These are phyloP conservation scores for Lophius americanus DNA, from an alignment of 2,797 vertebrate species.

Conservation along the genomic window DNA sequence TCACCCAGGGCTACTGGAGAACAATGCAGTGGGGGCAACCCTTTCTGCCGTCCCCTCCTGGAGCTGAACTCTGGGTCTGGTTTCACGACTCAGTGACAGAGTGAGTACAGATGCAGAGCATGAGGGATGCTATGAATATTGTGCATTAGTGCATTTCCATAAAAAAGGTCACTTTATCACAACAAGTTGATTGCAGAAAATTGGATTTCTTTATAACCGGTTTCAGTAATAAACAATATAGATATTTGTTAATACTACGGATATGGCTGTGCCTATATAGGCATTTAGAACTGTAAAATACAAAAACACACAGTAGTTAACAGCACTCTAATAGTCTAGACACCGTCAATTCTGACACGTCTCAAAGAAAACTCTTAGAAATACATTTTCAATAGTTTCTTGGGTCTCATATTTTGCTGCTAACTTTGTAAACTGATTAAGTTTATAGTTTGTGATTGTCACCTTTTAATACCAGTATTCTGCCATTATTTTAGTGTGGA, in stretches of 20 bases:
- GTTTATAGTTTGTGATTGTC: neutral
- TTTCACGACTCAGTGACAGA: constrained; percentile 92
- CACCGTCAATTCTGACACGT: neutral
- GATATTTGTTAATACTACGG: neutral
- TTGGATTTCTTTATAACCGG: neutral
- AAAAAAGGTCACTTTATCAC: neutral
- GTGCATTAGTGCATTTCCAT: neutral
- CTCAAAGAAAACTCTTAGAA: neutral
- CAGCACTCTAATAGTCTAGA: too few species aligned
- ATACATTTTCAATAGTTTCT: neutral
- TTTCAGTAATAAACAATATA: neutral
- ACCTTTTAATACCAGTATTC: neutral
- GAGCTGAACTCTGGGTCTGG: constrained; percentile 97
- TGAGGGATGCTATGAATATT: neutral
- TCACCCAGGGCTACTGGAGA: constrained; percentile 98
- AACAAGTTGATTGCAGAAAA: neutral
- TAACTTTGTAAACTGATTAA: neutral
- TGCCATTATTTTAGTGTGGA: constrained; percentile 83
- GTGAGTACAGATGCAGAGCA: constrained; percentile 79
- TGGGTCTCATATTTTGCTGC: neutral
- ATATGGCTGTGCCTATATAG: neutral
- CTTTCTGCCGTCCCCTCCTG: constrained; percentile 89
- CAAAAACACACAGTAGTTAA: too few species aligned
- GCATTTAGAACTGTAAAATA: too few species aligned
- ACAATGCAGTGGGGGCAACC: constrained; percentile 94